phyloP scores from a whole-genome alignment of 2,888 invertebrate genomes.

The Bibio marci region DNA sequence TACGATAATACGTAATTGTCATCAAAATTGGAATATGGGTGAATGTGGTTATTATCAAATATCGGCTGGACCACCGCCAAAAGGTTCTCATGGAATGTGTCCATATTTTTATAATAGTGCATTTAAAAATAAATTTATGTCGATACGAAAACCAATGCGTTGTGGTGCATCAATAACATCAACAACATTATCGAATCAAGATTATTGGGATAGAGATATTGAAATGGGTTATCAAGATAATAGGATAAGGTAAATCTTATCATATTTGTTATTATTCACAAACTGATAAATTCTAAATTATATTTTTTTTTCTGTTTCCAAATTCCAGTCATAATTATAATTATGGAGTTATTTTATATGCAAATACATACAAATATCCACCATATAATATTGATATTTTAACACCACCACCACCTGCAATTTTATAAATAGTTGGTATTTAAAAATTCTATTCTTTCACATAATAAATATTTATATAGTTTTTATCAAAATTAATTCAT shows the following conservation, averaged over 20 bases:
- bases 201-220: conserved; percentile 11
- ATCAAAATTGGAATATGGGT: conserved; percentile 18
- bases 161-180: conserved; percentile 8
- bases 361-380: neutral
- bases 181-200: conserved; percentile 3
- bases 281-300: too few relatives aligned
- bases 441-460: too few relatives aligned
- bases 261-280: too few relatives aligned
- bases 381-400: neutral
- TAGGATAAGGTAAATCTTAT: conserved; percentile 7
- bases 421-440: too few relatives aligned
- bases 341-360: neutral
- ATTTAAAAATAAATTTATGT: conserved; percentile 13
- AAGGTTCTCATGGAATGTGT: conserved; percentile 15
- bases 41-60: conserved; percentile 14
- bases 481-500: too few relatives aligned
- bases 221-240: conserved; percentile 16
- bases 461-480: too few relatives aligned
- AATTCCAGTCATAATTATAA: too few relatives aligned
- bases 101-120: conserved; percentile 15
- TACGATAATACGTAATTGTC: conserved; percentile 13
- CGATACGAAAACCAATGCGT: conserved; percentile 12
- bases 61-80: conserved; percentile 11
- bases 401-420: too few relatives aligned
- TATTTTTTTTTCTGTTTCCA: too few relatives aligned